phyloP scores from a whole-genome alignment of 1,140 invertebrate species.

The Drepana arcuata region DNA sequence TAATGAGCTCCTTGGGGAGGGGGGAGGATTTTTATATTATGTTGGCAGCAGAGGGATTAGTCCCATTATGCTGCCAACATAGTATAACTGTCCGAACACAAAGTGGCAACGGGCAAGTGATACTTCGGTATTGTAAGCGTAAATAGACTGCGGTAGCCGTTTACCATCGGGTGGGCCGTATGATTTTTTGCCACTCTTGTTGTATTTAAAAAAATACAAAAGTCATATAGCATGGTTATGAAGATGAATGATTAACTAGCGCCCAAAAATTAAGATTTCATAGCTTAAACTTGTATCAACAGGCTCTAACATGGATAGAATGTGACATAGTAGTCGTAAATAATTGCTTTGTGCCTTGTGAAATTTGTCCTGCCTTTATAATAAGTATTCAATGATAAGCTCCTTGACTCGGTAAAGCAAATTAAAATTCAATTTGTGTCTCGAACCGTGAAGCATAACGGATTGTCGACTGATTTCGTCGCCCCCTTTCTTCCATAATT shows the following conservation, averaged over 20 bases:
- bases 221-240: no score
- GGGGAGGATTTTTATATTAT: no score
- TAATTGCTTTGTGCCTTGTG: conserved; percentile 33
- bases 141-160: no score
- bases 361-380: conserved; percentile 42
- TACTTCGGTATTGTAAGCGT: no score
- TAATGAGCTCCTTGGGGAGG: no score
- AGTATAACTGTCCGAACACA: no score
- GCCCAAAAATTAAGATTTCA: conserved; percentile 8
- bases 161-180: no score
- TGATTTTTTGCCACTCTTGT: conserved; percentile 7
- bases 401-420: conserved; percentile 58
- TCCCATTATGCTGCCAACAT: no score
- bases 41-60: no score
- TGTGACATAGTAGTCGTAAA: conserved; percentile 18
- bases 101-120: no score
- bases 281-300: conserved; percentile 10
- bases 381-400: conserved; percentile 60
- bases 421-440: conserved; percentile 69
- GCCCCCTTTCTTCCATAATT: conserved; percentile 58
- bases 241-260: no score
- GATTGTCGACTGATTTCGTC: conserved; percentile 59
- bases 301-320: conserved; percentile 7
- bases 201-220: no score
- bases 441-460: conserved; percentile 59